Conservation (phyloP, 2,797 vertebrate genomes). For the Artibeus jamaicensis region DNA sequence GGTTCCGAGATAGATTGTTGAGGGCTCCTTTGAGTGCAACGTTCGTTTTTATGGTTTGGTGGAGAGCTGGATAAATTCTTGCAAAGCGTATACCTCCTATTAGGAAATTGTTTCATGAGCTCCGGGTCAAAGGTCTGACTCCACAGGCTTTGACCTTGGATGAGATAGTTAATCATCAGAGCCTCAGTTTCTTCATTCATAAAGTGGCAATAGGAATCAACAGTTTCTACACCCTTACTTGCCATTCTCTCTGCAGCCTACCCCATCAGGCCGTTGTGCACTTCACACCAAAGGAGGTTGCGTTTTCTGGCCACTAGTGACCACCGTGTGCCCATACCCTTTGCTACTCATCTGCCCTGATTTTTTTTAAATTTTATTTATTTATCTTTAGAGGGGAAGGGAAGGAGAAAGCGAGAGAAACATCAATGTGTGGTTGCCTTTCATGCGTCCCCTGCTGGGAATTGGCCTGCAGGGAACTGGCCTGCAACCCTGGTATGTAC, state of each 20-base stretch:
- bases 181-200: not conserved
- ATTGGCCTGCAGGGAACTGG: too few species aligned
- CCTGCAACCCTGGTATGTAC: too few species aligned
- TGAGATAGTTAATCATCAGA: not conserved
- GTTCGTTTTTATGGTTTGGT: not conserved
- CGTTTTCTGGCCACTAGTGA: not conserved
- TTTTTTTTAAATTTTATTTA: too few species aligned
- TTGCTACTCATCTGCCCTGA: not conserved
- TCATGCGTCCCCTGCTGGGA: too few species aligned
- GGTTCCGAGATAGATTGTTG: not conserved
- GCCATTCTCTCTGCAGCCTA: not conserved
- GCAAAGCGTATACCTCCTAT: not conserved
- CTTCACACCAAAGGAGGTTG: not conserved
- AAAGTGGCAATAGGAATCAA: not conserved
- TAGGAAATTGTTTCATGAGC: not conserved
- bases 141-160: not conserved
- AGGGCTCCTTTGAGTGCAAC: not conserved
- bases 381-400: too few species aligned
- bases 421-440: too few species aligned
- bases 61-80: not conserved
- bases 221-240: not conserved
- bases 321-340: not conserved
- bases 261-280: not conserved
- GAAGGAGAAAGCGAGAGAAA: too few species aligned
- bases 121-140: not conserved